Evolutionary conservation across 2,797 vertebrate genomes (phyloP).

Genomic region (Cercopithecus mitis): DNA sequence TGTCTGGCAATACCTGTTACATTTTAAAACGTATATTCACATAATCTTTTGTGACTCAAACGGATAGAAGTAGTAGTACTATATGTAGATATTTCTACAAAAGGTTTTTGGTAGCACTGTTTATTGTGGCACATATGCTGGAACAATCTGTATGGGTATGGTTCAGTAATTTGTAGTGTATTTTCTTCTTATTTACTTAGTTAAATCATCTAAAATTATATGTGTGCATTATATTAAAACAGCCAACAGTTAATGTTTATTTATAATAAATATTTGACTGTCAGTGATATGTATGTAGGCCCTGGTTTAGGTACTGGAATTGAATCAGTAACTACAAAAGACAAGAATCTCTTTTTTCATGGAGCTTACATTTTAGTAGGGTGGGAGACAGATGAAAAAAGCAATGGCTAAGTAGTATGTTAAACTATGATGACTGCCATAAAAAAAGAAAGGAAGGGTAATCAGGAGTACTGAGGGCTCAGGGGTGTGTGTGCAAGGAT

Average conservation of each 20-base stretch:
- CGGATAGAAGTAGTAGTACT: not conserved
- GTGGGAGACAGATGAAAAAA: not conserved
- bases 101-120: not conserved
- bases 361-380: not conserved
- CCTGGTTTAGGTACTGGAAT: not conserved
- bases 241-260: conserved; percentile 26
- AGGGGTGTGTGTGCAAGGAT: not conserved
- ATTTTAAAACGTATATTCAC: not conserved
- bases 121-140: not conserved
- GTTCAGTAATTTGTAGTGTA: not conserved
- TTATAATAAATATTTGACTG: conserved; percentile 35
- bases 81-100: not conserved
- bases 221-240: conserved; percentile 22
- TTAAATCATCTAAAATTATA: not conserved
- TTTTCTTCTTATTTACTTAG: conserved; percentile 17
- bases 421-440: not conserved
- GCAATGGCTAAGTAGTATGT: not conserved
- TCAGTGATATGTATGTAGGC: not conserved
- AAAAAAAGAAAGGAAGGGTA: not conserved
- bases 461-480: not conserved
- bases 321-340: conserved; percentile 32
- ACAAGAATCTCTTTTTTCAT: not conserved
- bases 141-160: not conserved
- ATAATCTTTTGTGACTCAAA: not conserved
- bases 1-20: not conserved